Evolutionary conservation across 2,888 invertebrate species (phyloP).

Genomic region (Lysandra coridon): DNA sequence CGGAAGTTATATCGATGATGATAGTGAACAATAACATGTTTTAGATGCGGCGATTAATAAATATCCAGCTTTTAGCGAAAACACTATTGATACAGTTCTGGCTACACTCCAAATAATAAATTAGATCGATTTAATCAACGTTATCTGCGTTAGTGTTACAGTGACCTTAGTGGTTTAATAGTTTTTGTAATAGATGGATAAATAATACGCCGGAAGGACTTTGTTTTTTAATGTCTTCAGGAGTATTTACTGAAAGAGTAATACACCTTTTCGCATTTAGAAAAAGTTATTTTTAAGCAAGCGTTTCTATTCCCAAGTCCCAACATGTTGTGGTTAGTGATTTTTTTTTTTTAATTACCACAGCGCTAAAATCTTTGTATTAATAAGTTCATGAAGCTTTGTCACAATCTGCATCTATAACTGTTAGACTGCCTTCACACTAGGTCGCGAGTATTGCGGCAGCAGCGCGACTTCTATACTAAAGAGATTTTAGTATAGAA

Average conservation of each 20-base stretch:
- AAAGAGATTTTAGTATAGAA: too few species aligned
- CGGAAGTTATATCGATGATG: not conserved
- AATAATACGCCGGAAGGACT: not conserved
- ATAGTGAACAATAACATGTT: not conserved
- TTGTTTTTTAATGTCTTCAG: not conserved
- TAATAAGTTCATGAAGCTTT: too few species aligned
- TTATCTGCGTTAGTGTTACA: not conserved
- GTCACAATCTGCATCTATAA: too few species aligned
- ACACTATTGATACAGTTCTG: not conserved
- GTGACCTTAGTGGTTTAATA: not conserved
- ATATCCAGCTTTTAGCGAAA: constrained; percentile 23
- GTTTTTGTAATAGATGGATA: not conserved
- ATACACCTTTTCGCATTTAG: too few species aligned
- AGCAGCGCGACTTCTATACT: too few species aligned
- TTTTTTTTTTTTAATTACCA: too few species aligned
- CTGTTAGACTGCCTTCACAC: too few species aligned
- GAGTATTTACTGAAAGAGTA: not conserved
- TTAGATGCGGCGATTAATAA: constrained; percentile 23
- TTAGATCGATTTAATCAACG: constrained; percentile 11
- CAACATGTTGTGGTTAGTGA: too few species aligned
- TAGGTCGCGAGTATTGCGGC: too few species aligned
- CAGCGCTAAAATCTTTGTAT: too few species aligned
- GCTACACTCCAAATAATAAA: constrained; percentile 1
- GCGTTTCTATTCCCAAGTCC: too few species aligned
- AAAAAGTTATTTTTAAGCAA: too few species aligned